Base-by-base conservation (phyloP, 2,888 invertebrate species). In the Steinernema scapterisci region DNA sequence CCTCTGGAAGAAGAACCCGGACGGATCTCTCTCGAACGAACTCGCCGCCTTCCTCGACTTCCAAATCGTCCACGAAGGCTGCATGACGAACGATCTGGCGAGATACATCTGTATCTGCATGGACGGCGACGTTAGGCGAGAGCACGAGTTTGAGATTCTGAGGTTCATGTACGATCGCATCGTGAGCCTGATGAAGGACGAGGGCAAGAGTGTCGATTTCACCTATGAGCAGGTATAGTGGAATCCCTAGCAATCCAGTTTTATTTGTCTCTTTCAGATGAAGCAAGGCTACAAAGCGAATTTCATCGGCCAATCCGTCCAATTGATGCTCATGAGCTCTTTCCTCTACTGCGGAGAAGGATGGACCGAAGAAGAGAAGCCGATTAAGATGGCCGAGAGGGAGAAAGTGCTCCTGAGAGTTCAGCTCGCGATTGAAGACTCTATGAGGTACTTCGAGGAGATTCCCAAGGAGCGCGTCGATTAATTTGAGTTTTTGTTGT, bases 11-110 rank as follows among this genome's bases (percentile, higher is more conserved):
- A 51, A 38, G 16, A 63, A 72, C 44, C 19, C 38, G 13, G 72
- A 72, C 2, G 72, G 72, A 72, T 56, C 54, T 19, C 11, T 51
- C 13, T 63, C 54, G 21, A 72, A 72, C 63, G 72, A 72, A 5
- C 1, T 72, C 7, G 23, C 51, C 21, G 72, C 51, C 19, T 38
- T 72, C 27, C 31, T 72, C 9, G 72, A 72, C 45, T 72, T 51
- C 51, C 72, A 72, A n/a, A 72, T 72, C 44, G 25, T 51, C 54
- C 72, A 72, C 44, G 72, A 72, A 23, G 72, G 72, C 31, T 25
- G 63, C 63, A 27, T 63, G 31, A 25, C 63, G 16, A 63, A 27
- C 16, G 63, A 63, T n/a, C 1, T 63, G 6, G 63, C 63, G 1
- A 9, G 63, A 3, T 63, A n/a, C 38, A 25, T 63, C 2, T n/a